A percentile compares a stretch with the other conserved stretches of the same genome.
Conservation (phyloP, 2,113 vertebrate species). For the Cyphomyrus discorhynchus region DNA sequence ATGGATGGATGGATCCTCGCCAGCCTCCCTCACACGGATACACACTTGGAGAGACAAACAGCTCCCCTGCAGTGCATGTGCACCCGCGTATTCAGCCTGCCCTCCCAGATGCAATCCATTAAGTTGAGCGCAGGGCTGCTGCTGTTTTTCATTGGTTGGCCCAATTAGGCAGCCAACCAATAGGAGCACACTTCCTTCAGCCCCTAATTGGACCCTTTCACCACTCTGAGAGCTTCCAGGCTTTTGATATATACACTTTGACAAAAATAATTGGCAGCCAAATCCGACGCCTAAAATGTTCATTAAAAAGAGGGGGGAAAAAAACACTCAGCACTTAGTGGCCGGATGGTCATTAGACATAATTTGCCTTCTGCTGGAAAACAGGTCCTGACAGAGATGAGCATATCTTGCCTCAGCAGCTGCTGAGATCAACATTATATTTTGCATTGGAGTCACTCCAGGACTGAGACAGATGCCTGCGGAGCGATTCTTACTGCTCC, state of each 20-base stretch:
- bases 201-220: slow-evolving; percentile 32
- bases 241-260: slow-evolving; percentile 14
- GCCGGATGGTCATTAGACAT: slow-evolving; percentile 24
- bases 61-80: not conserved
- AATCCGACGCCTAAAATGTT: slow-evolving; percentile 31
- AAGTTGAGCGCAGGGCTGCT: not conserved
- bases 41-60: not conserved
- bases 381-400: slow-evolving; percentile 30
- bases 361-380: slow-evolving; percentile 29
- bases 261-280: slow-evolving; percentile 32
- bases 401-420: slow-evolving; percentile 52
- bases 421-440: slow-evolving; percentile 38
- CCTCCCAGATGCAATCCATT: not conserved
- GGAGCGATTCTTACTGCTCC: not conserved
- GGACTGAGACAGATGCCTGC: slow-evolving; percentile 29
- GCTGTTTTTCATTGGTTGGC: slow-evolving; percentile 2
- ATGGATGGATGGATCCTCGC: not conserved
- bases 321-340: slow-evolving; percentile 30
- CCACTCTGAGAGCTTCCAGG: slow-evolving; percentile 13
- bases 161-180: slow-evolving; percentile 19
- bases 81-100: not conserved
- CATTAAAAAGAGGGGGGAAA: not conserved
- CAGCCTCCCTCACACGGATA: not conserved
- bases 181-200: slow-evolving; percentile 7
- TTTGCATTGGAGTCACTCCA: slow-evolving; percentile 42